A percentile compares a stretch with the other conserved stretches of the same genome.
Conservation (phyloP, 2,113 vertebrate genomes). For the Beaufortia kweichowensis region DNA sequence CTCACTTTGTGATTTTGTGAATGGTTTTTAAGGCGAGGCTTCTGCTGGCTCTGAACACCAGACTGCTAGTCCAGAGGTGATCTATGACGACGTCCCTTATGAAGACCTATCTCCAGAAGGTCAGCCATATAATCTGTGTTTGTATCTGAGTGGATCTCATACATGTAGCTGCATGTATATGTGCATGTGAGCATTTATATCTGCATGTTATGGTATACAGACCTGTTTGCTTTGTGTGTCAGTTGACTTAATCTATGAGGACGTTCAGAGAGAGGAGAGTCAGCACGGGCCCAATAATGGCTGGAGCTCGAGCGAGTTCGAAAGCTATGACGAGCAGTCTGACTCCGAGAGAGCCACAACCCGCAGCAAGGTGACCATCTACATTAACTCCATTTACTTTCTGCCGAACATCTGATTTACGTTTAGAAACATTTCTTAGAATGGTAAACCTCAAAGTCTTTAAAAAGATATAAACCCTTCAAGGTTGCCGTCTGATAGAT, state of each 20-base stretch:
- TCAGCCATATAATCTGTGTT: slow-evolving; percentile 56
- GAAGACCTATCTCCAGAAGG: slow-evolving; percentile 77
- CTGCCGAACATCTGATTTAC: slow-evolving; percentile 5
- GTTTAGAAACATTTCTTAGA: slow-evolving; percentile 11
- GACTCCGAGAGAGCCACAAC: slow-evolving; percentile 75
- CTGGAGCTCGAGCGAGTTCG: slow-evolving; percentile 97
- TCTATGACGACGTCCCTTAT: slow-evolving; percentile 92
- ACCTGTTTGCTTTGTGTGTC: slow-evolving; percentile 13
- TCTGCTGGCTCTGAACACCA: slow-evolving; percentile 34
- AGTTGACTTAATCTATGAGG: slow-evolving; percentile 81
- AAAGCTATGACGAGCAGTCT: slow-evolving; percentile 93
- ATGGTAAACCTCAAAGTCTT: slow-evolving; percentile 9
- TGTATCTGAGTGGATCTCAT: background rate
- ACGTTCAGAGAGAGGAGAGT: slow-evolving; percentile 70
- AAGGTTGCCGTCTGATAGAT: slow-evolving; percentile 15
- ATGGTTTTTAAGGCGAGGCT: slow-evolving; percentile 51
- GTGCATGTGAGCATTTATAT: slow-evolving; percentile 2
- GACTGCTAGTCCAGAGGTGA: slow-evolving; percentile 77
- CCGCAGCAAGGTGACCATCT: slow-evolving; percentile 71
- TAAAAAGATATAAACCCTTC: slow-evolving; percentile 22
- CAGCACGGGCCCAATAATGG: slow-evolving; percentile 71
- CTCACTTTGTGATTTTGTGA: background rate
- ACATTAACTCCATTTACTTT: background rate
- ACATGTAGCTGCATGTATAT: too few relatives aligned
- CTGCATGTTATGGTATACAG: slow-evolving; percentile 2